Percentiles rank a stretch among this genome's conserved stretches.
Conservation (phyloP, 92 coral and sea anemone genomes). For the Epizoanthus illoricatus region DNA sequence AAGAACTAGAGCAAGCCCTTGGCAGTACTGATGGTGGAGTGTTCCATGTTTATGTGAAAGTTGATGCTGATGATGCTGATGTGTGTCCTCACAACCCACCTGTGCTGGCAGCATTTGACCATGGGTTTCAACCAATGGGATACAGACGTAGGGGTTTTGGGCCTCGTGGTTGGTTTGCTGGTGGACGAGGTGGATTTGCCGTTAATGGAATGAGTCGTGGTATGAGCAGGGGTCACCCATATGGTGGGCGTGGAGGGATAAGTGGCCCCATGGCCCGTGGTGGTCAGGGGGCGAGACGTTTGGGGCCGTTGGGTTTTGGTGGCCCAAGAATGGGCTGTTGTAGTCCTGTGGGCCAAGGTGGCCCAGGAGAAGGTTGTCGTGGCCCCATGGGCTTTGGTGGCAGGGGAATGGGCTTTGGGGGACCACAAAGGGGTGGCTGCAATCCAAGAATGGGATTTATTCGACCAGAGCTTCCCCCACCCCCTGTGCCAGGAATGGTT, state of each 20-base stretch:
- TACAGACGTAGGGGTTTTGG: neutral
- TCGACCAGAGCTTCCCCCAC: neutral
- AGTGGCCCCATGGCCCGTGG: neutral
- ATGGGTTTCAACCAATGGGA: neutral
- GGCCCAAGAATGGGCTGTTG: slow-evolving; percentile 2
- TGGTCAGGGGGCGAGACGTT: neutral
- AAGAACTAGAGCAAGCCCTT: slow-evolving; percentile 61
- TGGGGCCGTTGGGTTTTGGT: neutral
- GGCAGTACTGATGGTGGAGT: slow-evolving; percentile 45
- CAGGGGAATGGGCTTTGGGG: slow-evolving; percentile 9
- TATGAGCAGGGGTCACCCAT: neutral
- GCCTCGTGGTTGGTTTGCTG: slow-evolving; percentile 6
- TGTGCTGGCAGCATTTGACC: neutral
- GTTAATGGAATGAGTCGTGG: neutral
- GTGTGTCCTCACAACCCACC: neutral
- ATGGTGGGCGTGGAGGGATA: neutral
- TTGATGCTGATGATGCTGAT: neutral
- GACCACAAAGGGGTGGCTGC: neutral
- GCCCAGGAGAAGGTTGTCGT: neutral
- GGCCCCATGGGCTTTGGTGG: slow-evolving; percentile 1
- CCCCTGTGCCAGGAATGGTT: slow-evolving; percentile 6
- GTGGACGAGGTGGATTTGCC: slow-evolving; percentile 13
- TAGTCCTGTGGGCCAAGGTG: neutral
- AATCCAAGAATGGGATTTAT: slow-evolving; percentile 8
- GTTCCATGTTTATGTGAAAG: slow-evolving; percentile 49